phyloP scores from a whole-genome alignment of 2,113 vertebrate species.

The Rattus rattus region DNA sequence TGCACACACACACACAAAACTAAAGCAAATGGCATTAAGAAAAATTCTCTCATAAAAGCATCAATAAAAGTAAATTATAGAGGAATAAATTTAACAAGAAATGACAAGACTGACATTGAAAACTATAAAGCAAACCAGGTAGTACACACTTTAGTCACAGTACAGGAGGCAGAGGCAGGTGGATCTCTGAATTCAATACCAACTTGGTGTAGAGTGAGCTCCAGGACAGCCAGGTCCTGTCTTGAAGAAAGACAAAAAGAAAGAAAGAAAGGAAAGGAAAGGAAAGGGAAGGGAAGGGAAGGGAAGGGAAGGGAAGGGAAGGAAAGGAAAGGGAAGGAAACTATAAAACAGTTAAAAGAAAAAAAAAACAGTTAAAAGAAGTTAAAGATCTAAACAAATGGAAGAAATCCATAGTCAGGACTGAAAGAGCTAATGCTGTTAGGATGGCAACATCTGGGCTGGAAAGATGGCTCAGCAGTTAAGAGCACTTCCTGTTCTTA shows the following conservation, averaged over 20 bases:
- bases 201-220: not conserved
- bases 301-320: too few species aligned
- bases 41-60: slow-evolving; percentile 30
- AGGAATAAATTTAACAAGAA: not conserved
- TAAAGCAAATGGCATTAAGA: not conserved
- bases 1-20: not conserved
- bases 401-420: not conserved
- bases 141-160: not conserved
- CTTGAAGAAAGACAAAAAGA: too few species aligned
- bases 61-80: slow-evolving; percentile 12
- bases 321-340: too few species aligned
- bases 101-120: not conserved
- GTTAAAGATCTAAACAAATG: slow-evolving; percentile 24
- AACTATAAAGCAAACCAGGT: not conserved
- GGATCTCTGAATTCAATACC: not conserved
- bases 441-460: not conserved
- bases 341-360: not conserved
- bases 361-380: not conserved
- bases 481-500: not conserved
- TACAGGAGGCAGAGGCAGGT: not conserved
- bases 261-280: too few species aligned
- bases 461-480: not conserved
- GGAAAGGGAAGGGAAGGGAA: too few species aligned
- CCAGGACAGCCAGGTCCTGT: not conserved
- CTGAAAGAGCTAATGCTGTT: not conserved